A percentile compares a stretch with the other conserved stretches of the same genome.
These are phyloP conservation scores for Melanotaenia pygmaea DNA, from an alignment of 2,797 vertebrate genomes.

Conservation along the genomic window DNA sequence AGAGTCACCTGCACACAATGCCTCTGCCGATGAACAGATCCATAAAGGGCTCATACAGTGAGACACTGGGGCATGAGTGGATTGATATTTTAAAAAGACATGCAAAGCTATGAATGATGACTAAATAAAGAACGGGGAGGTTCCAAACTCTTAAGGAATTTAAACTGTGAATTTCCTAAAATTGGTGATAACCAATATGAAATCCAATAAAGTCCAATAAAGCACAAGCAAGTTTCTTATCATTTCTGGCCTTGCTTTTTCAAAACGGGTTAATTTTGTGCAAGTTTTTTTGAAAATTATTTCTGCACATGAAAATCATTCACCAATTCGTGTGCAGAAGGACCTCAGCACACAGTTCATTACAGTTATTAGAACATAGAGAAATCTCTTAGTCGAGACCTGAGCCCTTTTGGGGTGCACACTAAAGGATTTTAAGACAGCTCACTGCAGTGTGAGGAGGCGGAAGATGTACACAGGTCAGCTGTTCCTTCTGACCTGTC, in stretches of 20 bases:
- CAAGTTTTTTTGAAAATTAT: slow-evolving; percentile 15
- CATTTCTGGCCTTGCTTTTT: slow-evolving; percentile 24
- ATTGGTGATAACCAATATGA: slow-evolving; percentile 46
- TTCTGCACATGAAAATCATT: slow-evolving; percentile 40
- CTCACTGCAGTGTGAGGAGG: slow-evolving; percentile 51
- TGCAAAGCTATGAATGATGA: slow-evolving; percentile 3
- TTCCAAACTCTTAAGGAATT: slow-evolving; percentile 22
- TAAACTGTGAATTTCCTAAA: slow-evolving; percentile 28
- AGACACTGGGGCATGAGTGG: slow-evolving; percentile 40
- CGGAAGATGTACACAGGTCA: slow-evolving; percentile 42
- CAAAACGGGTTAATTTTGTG: slow-evolving; percentile 21
- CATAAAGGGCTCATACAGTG: slow-evolving; percentile 44
- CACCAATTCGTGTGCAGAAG: slow-evolving; percentile 41
- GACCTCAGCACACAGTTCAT: slow-evolving; percentile 63
- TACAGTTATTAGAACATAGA: slow-evolving; percentile 34
- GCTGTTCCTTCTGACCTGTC: slow-evolving; percentile 12
- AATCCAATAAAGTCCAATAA: slow-evolving; percentile 32
- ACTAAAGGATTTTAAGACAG: slow-evolving; percentile 42
- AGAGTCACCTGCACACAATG: slow-evolving; percentile 33
- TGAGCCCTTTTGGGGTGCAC: slow-evolving; percentile 33
- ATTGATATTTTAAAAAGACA: slow-evolving; percentile 50
- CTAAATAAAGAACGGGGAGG: slow-evolving; percentile 15
- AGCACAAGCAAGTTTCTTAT: slow-evolving; percentile 40
- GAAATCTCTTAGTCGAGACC: slow-evolving; percentile 40
- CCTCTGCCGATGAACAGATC: slow-evolving; percentile 22